A percentile compares a stretch with the other conserved stretches of the same genome.
phyloP scores from a whole-genome alignment of 2,888 invertebrate species.

The Dynastes maya region DNA sequence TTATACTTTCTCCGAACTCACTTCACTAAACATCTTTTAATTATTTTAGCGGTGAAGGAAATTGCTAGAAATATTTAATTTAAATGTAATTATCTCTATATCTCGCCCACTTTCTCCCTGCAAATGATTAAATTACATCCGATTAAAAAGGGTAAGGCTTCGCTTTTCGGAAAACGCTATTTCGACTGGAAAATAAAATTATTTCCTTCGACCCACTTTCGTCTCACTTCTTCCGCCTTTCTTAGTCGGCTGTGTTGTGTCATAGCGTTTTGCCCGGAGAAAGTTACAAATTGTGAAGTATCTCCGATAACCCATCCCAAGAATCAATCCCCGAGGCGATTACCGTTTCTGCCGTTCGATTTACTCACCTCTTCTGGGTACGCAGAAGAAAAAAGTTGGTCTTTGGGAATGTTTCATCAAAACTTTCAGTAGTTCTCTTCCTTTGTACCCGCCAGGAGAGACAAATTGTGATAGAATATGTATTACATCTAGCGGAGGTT shows the following conservation, averaged over 20 bases:
- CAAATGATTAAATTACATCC: slow-evolving; percentile 40
- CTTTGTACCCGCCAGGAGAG: too few species aligned
- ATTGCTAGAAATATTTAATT: slow-evolving; percentile 37
- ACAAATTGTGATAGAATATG: too few species aligned
- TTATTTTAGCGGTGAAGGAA: slow-evolving; percentile 18
- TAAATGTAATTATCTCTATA: slow-evolving; percentile 31
- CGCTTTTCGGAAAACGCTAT: slow-evolving; percentile 20
- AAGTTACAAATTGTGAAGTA: slow-evolving; percentile 32
- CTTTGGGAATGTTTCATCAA: not conserved
- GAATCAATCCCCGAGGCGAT: slow-evolving; percentile 17
- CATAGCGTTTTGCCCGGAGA: slow-evolving; percentile 18
- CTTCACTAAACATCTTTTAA: slow-evolving; percentile 25
- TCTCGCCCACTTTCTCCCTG: slow-evolving; percentile 16
- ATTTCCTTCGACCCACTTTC: slow-evolving; percentile 2
- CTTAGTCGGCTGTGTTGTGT: not conserved
- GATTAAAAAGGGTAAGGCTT: slow-evolving; percentile 25
- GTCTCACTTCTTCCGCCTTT: not conserved
- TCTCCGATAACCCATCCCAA: slow-evolving; percentile 18
- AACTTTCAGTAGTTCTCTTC: too few species aligned
- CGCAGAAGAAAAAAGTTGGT: not conserved
- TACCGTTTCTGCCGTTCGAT: not conserved
- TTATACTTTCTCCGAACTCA: slow-evolving; percentile 2
- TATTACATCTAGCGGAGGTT: too few species aligned
- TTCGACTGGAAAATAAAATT: slow-evolving; percentile 38
- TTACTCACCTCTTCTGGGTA: not conserved